Conservation (phyloP, 1,140 invertebrate species). For the Varroa destructor region DNA sequence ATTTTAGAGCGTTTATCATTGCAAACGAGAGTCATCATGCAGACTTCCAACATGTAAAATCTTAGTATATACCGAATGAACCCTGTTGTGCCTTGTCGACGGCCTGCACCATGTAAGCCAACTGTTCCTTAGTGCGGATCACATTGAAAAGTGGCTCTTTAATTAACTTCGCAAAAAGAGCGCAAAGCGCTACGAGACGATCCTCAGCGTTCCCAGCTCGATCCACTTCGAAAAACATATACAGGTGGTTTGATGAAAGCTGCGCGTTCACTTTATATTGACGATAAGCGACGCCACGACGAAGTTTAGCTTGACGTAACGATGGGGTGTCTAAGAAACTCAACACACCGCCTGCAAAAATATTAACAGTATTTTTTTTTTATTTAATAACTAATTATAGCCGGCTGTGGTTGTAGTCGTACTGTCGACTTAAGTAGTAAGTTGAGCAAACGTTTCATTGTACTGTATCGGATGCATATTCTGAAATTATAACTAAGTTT, state of each 20-base stretch:
- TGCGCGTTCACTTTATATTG: constrained; percentile 5
- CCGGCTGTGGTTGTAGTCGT: no score
- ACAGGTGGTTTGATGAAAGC: constrained; percentile 14
- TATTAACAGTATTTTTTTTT: no score
- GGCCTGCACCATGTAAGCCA: constrained; percentile 25
- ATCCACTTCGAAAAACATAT: constrained; percentile 20
- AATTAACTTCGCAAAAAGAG: constrained; percentile 7
- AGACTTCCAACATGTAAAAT: background rate
- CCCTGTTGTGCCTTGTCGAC: constrained; percentile 3
- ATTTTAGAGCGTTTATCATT: background rate
- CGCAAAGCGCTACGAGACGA: constrained; percentile 5
- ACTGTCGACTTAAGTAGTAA: no score
- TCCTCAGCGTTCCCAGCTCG: constrained; percentile 9
- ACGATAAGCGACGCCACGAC: constrained; percentile 19
- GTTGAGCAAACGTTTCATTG: no score
- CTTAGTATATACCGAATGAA: background rate
- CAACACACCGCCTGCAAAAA: background rate
- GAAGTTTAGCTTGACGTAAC: background rate
- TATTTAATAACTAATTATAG: no score
- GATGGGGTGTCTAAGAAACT: constrained; percentile 9
- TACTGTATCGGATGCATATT: no score
- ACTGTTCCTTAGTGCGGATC: constrained; percentile 20
- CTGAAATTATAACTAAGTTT: no score
- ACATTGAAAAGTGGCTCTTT: constrained; percentile 25
- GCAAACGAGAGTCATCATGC: no score